Conservation (phyloP, 2,797 vertebrate genomes). For the Spondyliosoma cantharus region DNA sequence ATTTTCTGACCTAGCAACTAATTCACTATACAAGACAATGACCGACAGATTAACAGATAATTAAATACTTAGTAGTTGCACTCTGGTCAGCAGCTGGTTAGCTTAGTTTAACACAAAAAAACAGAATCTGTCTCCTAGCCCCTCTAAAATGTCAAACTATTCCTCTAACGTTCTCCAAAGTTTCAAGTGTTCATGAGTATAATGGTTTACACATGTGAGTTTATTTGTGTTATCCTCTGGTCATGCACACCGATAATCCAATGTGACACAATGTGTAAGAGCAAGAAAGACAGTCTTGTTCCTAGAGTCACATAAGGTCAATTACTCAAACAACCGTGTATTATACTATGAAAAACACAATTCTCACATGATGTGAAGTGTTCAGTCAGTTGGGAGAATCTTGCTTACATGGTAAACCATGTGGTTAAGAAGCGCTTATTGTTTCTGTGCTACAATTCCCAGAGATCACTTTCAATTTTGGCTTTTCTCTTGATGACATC, state of each 20-base stretch:
- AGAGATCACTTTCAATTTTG: neutral
- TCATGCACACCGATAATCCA: neutral
- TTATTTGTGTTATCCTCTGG: conserved; percentile 7
- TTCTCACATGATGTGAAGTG: neutral
- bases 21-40: too few relatives aligned
- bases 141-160: neutral
- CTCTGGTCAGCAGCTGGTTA: neutral
- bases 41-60: too few relatives aligned
- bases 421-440: neutral
- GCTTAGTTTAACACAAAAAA: neutral
- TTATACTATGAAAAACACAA: conserved; percentile 1
- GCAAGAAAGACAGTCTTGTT: conserved; percentile 26
- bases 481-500: neutral
- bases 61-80: too few relatives aligned
- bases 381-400: neutral
- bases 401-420: neutral
- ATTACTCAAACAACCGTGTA: neutral
- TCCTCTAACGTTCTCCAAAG: neutral
- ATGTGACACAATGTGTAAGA: neutral
- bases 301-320: conserved; percentile 2
- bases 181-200: neutral
- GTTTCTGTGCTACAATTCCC: neutral
- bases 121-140: neutral
- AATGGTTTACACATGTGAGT: neutral
- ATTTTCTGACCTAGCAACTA: too few relatives aligned